Conservation (phyloP, 1,140 invertebrate genomes). For the Notospermus geniculatus region DNA sequence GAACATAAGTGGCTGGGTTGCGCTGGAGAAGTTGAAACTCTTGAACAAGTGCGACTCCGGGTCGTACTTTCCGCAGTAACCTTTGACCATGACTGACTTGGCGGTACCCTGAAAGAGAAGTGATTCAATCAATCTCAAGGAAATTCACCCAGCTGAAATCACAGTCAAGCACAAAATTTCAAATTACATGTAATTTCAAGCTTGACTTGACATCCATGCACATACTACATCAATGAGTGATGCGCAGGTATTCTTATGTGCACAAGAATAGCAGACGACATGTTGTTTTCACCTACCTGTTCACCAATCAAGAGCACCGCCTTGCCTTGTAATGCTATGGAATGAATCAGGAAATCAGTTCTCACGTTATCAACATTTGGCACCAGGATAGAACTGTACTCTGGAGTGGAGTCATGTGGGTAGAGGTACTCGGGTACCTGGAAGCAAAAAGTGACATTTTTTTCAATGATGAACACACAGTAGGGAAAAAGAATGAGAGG, state of each 20-base stretch:
- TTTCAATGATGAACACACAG: too few relatives aligned
- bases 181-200: too few relatives aligned
- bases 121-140: too few relatives aligned
- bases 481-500: too few relatives aligned
- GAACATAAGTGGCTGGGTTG: slow-evolving; percentile 91
- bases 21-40: slow-evolving; percentile 94
- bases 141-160: neutral
- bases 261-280: too few relatives aligned
- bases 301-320: slow-evolving; percentile 86
- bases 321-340: slow-evolving; percentile 84
- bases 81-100: slow-evolving; percentile 95
- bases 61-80: slow-evolving; percentile 89
- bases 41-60: slow-evolving; percentile 82
- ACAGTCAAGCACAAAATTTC: neutral
- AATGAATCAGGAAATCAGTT: slow-evolving; percentile 85
- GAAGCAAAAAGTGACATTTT: slow-evolving; percentile 35
- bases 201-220: too few relatives aligned
- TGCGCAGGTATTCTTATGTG: slow-evolving; percentile 3
- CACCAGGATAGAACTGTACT: slow-evolving; percentile 86
- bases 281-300: slow-evolving; percentile 65
- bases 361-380: slow-evolving; percentile 93
- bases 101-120: slow-evolving; percentile 78
- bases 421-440: slow-evolving; percentile 81
- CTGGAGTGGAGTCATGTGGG: slow-evolving; percentile 79
- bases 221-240: too few relatives aligned